Evolutionary conservation across 35 echinoderm and acorn worm genomes (phyloP).

Genomic region (Nesometra sesokonis): DNA sequence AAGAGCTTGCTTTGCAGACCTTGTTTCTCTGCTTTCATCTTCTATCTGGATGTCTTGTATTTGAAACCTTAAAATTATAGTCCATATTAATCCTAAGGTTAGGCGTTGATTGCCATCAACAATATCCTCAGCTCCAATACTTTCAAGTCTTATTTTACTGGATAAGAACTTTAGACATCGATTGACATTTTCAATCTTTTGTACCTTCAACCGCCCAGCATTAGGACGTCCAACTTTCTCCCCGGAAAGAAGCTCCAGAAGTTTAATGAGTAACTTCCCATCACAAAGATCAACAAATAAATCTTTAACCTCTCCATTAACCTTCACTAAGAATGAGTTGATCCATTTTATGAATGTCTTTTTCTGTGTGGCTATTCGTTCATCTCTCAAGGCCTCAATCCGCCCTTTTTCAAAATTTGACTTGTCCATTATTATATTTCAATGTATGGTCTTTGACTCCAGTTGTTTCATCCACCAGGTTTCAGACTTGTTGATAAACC

Average conservation of each 20-base stretch:
- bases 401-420: slow-evolving; percentile 66
- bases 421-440: background rate
- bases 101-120: slow-evolving; percentile 83
- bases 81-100: slow-evolving; percentile 88
- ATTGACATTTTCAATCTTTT: slow-evolving; percentile 92
- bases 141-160: slow-evolving; percentile 86
- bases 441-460: background rate
- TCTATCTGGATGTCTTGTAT: slow-evolving; percentile 95
- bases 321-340: slow-evolving; percentile 84
- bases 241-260: slow-evolving; percentile 81
- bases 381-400: slow-evolving; percentile 78
- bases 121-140: slow-evolving; percentile 95
- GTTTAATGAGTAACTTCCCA: slow-evolving; percentile 65
- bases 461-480: no score
- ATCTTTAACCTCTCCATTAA: slow-evolving; percentile 68
- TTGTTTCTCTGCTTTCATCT: slow-evolving; percentile 52
- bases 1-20: slow-evolving; percentile 79
- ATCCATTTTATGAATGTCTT: slow-evolving; percentile 99
- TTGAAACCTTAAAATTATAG: slow-evolving; percentile 91
- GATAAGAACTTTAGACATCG: slow-evolving; percentile 83
- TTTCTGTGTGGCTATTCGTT: slow-evolving; percentile 73
- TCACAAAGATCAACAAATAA: slow-evolving; percentile 77
- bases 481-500: no score
- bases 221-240: slow-evolving; percentile 69
- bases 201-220: slow-evolving; percentile 54